A percentile compares a stretch with the other conserved stretches of the same genome.
Evolutionary conservation across 1,140 invertebrate species (phyloP).

Genomic region (Sinella curviseta): DNA sequence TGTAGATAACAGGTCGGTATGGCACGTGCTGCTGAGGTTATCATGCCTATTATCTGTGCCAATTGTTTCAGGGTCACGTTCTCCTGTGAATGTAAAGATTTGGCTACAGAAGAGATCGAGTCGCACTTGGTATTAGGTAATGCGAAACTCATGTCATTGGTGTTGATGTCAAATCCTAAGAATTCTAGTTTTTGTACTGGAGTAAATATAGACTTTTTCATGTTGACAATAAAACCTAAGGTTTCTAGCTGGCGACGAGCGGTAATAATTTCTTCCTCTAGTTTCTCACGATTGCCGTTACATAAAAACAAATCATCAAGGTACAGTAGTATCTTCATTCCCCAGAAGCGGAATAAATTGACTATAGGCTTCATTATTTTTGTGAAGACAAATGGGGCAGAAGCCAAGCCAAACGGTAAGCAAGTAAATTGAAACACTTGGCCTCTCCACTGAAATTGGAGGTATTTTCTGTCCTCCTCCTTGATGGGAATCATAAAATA

Average conservation of each 20-base stretch:
- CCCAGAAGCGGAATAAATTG: background rate
- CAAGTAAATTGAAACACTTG: conserved; percentile 6
- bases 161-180: conserved; percentile 25
- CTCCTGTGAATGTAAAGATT: too few species aligned
- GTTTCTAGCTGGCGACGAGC: background rate
- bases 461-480: conserved; percentile 2
- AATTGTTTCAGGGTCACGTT: too few species aligned
- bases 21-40: too few species aligned
- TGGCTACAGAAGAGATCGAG: too few species aligned
- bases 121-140: background rate
- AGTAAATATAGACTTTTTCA: background rate
- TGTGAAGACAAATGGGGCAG: conserved; percentile 26
- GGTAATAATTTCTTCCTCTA: too few species aligned
- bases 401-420: conserved; percentile 24
- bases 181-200: conserved; percentile 28
- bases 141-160: conserved; percentile 2
- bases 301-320: background rate
- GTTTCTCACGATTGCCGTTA: background rate
- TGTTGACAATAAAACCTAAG: conserved; percentile 17
- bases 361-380: conserved; percentile 35
- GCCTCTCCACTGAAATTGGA: conserved; percentile 16
- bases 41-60: too few species aligned
- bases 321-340: background rate
- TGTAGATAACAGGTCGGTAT: too few species aligned
- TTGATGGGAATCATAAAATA: conserved; percentile 24